Conservation (phyloP, 2,888 invertebrate species). For the Andrena trimmerana region DNA sequence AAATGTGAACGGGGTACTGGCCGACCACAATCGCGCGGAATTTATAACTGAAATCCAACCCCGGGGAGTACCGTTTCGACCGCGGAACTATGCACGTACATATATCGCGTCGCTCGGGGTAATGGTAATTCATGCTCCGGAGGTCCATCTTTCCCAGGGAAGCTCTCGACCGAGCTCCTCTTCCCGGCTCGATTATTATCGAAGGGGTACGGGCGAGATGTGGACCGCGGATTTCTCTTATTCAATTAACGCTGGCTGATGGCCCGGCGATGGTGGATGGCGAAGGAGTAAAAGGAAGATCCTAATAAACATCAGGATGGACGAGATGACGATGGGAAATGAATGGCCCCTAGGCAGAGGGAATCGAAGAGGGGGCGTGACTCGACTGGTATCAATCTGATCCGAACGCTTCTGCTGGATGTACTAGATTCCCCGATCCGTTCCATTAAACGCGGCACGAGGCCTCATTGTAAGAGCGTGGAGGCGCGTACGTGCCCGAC, state of each 20-base stretch:
- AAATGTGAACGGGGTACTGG: slow-evolving; percentile 7
- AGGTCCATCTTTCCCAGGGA: slow-evolving; percentile 14
- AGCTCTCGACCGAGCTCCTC: background rate
- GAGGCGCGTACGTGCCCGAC: slow-evolving; percentile 14
- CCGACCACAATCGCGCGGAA: slow-evolving; percentile 26
- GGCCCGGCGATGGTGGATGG: background rate
- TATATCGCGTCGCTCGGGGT: slow-evolving; percentile 6
- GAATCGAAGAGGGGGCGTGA: slow-evolving; percentile 23
- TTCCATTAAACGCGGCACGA: slow-evolving; percentile 57
- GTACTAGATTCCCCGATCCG: slow-evolving; percentile 58
- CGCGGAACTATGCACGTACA: slow-evolving; percentile 1
- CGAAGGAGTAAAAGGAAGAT: background rate
- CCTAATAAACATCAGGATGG: background rate
- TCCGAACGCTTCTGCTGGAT: slow-evolving; percentile 20
- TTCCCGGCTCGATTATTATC: slow-evolving; percentile 1
- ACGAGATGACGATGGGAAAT: slow-evolving; percentile 12
- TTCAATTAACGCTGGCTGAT: slow-evolving; percentile 2
- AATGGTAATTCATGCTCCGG: slow-evolving; percentile 39
- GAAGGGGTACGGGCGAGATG: background rate
- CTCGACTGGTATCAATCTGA: slow-evolving; percentile 19
- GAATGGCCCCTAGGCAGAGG: background rate
- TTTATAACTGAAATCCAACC: slow-evolving; percentile 35
- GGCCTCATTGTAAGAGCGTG: slow-evolving; percentile 30
- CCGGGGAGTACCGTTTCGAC: slow-evolving; percentile 4
- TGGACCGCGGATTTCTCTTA: background rate